Base-by-base conservation (phyloP, 2,113 vertebrate species). In the Callipepla squamata region DNA sequence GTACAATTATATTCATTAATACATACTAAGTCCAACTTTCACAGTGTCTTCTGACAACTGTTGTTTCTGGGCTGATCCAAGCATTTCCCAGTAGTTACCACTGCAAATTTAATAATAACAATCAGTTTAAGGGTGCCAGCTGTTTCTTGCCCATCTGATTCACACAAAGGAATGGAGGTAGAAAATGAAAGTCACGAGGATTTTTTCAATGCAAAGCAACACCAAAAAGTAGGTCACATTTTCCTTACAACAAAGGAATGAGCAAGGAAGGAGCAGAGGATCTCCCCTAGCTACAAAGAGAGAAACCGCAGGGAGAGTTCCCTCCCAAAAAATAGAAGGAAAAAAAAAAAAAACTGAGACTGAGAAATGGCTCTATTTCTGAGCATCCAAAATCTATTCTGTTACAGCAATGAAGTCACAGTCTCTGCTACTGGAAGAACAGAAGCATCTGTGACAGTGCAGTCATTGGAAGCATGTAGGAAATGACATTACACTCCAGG, bases 401-500 rank as follows among this genome's bases (percentile, higher is more conserved):
- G 7, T 80, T 66, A 40, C 8, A 45, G 32, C 36, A 32, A 10
- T 23, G 51, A 23, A 8, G 15, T 47, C 53, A 48, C 0, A 0
- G 3, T 23, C 12, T 78, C 70, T 48, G 77, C 17, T 63, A 36
- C 62, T 48, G 55, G 48, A 92, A 70, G 48, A 48, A 48, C 21
- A 66, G 40, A 73, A 66, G 13, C 13, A 51, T 38, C 8, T 62
- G 50, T 21, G 55, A 42, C 0, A 0, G n/a, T n/a, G 9, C 18
- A 53, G 16, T 38, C 76, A 67, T 51, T 83, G 75, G 40, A 12
- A 18, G 30, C 38, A 70, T 5, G 14, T 0, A 0, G 30, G 20
- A 53, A 20, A 11, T 8, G 21, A 28, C 47, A 9, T 25, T 63
- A 55, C 16, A 61, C 36, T 47, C 4, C 0, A 2, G 40, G 26